Conservation (phyloP, 2,113 vertebrate genomes). For the Australoheros scitulus region DNA sequence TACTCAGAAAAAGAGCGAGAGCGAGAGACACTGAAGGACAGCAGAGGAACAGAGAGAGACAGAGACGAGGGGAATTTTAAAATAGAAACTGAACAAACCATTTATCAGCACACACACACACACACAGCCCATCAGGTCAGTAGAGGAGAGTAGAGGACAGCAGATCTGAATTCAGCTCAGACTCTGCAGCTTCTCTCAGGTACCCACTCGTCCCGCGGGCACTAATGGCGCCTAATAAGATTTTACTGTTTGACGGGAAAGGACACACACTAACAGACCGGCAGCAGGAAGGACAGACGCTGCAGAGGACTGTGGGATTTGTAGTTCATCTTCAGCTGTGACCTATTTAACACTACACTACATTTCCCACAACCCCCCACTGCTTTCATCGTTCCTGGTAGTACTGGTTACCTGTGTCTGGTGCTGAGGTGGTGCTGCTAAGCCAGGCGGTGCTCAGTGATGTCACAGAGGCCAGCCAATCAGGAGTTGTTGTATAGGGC, state of each 20-base stretch:
- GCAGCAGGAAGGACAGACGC: neutral
- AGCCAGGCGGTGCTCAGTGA: slow-evolving; percentile 48
- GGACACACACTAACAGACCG: slow-evolving; percentile 7
- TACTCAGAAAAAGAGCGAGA: neutral
- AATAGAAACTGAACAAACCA: slow-evolving; percentile 20
- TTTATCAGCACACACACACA: slow-evolving; percentile 40
- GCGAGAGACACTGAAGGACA: slow-evolving; percentile 34
- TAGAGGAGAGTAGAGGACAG: slow-evolving; percentile 6
- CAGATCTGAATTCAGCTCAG: slow-evolving; percentile 41
- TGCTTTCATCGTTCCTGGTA: neutral
- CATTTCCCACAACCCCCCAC: slow-evolving; percentile 2
- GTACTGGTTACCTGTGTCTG: slow-evolving; percentile 51
- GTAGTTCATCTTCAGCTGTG: neutral
- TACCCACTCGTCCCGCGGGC: neutral
- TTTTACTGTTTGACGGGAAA: slow-evolving; percentile 31
- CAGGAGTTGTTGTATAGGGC: slow-evolving; percentile 28
- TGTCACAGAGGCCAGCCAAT: slow-evolving; percentile 66
- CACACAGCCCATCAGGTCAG: slow-evolving; percentile 15
- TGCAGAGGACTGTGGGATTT: slow-evolving; percentile 4
- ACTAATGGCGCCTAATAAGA: slow-evolving; percentile 23
- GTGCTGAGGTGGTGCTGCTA: neutral
- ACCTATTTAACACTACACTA: neutral
- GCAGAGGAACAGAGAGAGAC: slow-evolving; percentile 28
- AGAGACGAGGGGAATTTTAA: slow-evolving; percentile 55
- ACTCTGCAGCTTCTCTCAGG: neutral